These are phyloP conservation scores for Hippocampus kuda DNA, from an alignment of 2,797 vertebrate species.

Conservation along the genomic window DNA sequence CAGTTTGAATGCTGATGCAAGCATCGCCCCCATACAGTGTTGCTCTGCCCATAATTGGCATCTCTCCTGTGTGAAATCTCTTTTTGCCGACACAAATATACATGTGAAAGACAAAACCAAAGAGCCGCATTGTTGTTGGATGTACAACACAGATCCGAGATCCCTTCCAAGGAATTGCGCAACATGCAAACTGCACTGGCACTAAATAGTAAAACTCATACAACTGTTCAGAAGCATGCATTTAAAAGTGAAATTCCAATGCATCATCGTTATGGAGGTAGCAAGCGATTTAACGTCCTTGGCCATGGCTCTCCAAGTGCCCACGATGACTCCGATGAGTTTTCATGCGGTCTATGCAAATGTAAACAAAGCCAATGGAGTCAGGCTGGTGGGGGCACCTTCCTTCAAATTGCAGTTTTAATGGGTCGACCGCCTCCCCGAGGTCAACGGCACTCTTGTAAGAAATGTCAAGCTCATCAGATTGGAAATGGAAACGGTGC, in stretches of 20 bases:
- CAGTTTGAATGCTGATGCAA: no score
- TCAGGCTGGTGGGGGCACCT: slow-evolving; percentile 6
- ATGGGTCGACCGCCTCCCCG: slow-evolving; percentile 1
- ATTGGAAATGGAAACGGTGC: slow-evolving; percentile 11
- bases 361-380: slow-evolving; percentile 6
- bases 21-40: no score
- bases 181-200: background rate
- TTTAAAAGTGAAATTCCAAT: background rate
- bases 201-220: background rate
- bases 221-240: background rate
- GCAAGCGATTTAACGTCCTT: background rate
- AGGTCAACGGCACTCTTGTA: slow-evolving; percentile 1
- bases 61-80: no score
- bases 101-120: no score
- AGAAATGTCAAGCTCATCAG: slow-evolving; percentile 15
- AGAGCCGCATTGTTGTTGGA: no score
- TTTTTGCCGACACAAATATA: no score
- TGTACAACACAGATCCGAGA: no score
- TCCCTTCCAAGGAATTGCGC: no score
- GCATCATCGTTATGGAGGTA: background rate
- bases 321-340: background rate
- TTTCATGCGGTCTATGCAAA: background rate
- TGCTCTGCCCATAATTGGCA: no score
- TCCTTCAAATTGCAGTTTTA: slow-evolving; percentile 10
- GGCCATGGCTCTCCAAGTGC: background rate